A percentile compares a stretch with the other conserved stretches of the same genome.
Conservation (phyloP, 2,113 vertebrate genomes). For the Cephalopholis sonnerati region DNA sequence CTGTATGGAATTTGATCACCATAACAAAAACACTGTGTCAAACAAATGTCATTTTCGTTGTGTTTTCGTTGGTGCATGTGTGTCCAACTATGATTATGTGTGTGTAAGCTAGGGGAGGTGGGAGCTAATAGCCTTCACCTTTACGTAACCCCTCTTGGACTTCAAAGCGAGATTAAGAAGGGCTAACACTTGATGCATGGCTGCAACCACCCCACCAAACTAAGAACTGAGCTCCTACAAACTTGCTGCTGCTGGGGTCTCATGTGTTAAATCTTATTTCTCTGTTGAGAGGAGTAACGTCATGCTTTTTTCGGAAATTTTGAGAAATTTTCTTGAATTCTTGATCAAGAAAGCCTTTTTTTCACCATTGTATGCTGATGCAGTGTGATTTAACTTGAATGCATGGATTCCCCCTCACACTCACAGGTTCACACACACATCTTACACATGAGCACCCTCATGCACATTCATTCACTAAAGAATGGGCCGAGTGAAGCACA, state of each 20-base stretch:
- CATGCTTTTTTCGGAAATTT: neutral
- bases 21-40: conserved; percentile 30
- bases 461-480: conserved; percentile 57
- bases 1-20: conserved; percentile 38
- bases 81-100: conserved; percentile 23
- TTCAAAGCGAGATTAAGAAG: conserved; percentile 82
- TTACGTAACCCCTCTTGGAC: conserved; percentile 66
- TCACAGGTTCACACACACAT: conserved; percentile 29
- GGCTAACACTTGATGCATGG: conserved; percentile 60
- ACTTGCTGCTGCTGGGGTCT: conserved; percentile 24
- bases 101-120: conserved; percentile 39
- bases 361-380: neutral
- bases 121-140: conserved; percentile 69
- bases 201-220: conserved; percentile 38
- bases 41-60: conserved; percentile 22
- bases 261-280: conserved; percentile 46
- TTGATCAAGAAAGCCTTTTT: conserved; percentile 18
- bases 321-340: neutral
- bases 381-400: conserved; percentile 15
- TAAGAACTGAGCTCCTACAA: conserved; percentile 30
- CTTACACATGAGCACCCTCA: conserved; percentile 58
- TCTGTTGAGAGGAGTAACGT: conserved; percentile 30
- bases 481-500: conserved; percentile 52
- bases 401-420: conserved; percentile 15
- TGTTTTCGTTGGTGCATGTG: conserved; percentile 6